Evolutionary conservation across 2,113 vertebrate genomes (phyloP).

Genomic region (Toxotes jaculatrix): DNA sequence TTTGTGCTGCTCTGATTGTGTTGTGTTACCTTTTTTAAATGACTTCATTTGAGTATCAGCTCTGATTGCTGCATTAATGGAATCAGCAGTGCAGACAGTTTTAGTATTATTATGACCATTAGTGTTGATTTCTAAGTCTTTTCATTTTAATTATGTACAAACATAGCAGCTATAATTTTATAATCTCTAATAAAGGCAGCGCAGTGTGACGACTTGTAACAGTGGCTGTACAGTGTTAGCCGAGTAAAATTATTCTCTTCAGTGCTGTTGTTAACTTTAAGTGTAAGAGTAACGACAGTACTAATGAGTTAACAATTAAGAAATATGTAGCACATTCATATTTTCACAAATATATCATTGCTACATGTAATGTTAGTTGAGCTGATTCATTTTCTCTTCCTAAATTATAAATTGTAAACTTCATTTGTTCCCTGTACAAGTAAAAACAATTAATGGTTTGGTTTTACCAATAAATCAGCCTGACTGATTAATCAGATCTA

Average conservation of each 20-base stretch:
- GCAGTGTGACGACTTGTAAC: background rate
- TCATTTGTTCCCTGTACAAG: conserved; percentile 8
- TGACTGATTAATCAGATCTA: conserved; percentile 41
- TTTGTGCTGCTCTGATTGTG: background rate
- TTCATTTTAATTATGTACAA: background rate
- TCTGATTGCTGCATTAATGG: background rate
- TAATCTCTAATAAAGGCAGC: background rate
- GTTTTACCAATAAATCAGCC: conserved; percentile 41
- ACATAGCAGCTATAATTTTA: background rate
- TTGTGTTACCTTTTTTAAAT: background rate
- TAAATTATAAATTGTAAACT: conserved; percentile 10
- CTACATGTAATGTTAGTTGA: background rate
- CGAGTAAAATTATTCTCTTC: background rate
- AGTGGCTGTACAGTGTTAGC: background rate
- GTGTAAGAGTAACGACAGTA: background rate
- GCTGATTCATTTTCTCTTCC: background rate
- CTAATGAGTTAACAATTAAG: background rate
- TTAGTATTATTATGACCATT: background rate
- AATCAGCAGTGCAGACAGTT: background rate
- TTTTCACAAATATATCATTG: background rate
- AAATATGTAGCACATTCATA: no score
- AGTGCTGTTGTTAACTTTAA: background rate
- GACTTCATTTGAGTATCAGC: background rate
- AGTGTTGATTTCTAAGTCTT: background rate
- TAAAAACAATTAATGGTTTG: conserved; percentile 16